phyloP scores from a whole-genome alignment of 2,888 invertebrate genomes.

The Alloplasta piceator region DNA sequence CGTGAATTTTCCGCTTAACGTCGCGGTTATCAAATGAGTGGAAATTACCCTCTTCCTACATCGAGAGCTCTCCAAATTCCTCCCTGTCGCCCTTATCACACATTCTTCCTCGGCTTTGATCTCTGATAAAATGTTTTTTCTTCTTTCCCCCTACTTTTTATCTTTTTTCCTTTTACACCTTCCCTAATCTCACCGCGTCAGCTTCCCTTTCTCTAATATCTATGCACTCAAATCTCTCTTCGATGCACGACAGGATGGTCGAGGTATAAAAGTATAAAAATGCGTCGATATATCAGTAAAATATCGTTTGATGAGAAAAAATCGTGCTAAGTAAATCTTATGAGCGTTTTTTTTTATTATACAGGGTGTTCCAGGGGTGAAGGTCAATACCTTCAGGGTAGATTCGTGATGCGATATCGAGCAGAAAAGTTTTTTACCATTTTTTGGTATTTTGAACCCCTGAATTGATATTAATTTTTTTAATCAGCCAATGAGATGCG shows the following conservation, averaged over 20 bases:
- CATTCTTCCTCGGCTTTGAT: too few relatives aligned
- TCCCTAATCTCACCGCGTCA: slow-evolving; percentile 25
- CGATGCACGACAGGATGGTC: slow-evolving; percentile 72
- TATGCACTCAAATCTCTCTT: slow-evolving; percentile 62
- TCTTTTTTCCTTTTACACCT: slow-evolving; percentile 21
- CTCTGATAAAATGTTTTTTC: slow-evolving; percentile 13
- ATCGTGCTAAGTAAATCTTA: slow-evolving; percentile 70
- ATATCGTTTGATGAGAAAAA: slow-evolving; percentile 74
- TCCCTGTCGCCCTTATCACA: neutral
- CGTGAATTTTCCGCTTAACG: slow-evolving; percentile 14
- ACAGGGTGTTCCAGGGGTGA: too few relatives aligned
- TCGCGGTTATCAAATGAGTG: slow-evolving; percentile 59
- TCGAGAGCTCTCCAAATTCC: slow-evolving; percentile 58
- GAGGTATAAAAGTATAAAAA: slow-evolving; percentile 75
- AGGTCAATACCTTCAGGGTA: too few relatives aligned
- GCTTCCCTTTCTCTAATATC: slow-evolving; percentile 17
- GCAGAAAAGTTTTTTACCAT: too few relatives aligned
- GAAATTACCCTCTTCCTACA: slow-evolving; percentile 70
- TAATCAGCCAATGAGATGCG: too few relatives aligned
- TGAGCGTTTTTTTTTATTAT: slow-evolving; percentile 48
- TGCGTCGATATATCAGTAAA: slow-evolving; percentile 74
- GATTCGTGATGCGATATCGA: too few relatives aligned
- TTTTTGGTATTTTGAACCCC: too few relatives aligned
- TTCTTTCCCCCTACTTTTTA: slow-evolving; percentile 46
- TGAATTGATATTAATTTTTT: too few relatives aligned